Evolutionary conservation across 2,113 vertebrate species (phyloP).

Genomic region (Tragelaphus scriptus): DNA sequence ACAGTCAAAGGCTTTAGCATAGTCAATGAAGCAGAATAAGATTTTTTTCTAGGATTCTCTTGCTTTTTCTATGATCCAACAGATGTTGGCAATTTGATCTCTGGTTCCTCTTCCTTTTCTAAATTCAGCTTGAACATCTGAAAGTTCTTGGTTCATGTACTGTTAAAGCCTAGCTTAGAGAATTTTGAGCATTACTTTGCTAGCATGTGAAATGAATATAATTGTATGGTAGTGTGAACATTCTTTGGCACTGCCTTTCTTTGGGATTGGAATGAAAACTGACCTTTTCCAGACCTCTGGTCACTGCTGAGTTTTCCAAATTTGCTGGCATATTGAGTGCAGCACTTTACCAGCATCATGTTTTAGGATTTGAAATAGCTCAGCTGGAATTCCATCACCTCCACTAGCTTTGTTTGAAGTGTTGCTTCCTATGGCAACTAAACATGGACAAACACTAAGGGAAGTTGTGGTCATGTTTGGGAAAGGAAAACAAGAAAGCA

Average conservation of each 20-base stretch:
- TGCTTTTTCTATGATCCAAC: neutral
- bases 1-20: neutral
- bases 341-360: neutral
- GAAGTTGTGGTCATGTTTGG: neutral
- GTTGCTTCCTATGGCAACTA: neutral
- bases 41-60: neutral
- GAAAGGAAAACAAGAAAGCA: neutral
- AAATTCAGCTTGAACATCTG: neutral
- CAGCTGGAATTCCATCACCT: neutral
- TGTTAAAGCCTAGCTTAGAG: neutral
- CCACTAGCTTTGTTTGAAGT: neutral
- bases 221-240: neutral
- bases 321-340: neutral
- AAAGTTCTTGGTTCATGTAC: neutral
- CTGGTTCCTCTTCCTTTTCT: neutral
- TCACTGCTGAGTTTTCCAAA: neutral
- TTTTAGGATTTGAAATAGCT: neutral
- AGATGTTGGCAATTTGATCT: neutral
- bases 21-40: neutral
- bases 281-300: neutral
- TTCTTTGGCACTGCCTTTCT: neutral
- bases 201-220: neutral
- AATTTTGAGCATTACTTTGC: neutral
- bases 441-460: neutral
- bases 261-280: neutral